Conservation (phyloP, 2,113 vertebrate species). For the Odocoileus hemionus region DNA sequence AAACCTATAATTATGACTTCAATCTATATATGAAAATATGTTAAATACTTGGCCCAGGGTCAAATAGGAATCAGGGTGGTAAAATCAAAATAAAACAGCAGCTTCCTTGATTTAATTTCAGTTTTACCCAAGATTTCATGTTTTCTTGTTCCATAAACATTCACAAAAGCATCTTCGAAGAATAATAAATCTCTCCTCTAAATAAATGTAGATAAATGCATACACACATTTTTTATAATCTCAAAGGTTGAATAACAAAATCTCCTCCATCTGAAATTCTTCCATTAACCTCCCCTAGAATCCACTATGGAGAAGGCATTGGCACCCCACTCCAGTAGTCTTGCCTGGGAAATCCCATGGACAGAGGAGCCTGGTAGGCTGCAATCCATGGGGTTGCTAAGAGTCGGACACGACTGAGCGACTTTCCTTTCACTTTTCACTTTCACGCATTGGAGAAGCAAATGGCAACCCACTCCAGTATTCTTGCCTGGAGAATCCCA, state of each 20-base stretch:
- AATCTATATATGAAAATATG: background rate
- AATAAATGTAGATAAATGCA: background rate
- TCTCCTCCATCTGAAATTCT: background rate
- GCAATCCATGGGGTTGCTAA: too few relatives aligned
- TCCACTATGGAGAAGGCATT: background rate
- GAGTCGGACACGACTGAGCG: too few relatives aligned
- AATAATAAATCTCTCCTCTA: background rate
- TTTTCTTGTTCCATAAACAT: background rate
- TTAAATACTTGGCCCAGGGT: background rate
- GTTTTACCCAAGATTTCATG: background rate
- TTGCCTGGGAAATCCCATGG: too few relatives aligned
- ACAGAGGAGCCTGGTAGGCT: too few relatives aligned
- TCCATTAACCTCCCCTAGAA: background rate
- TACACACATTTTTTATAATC: background rate
- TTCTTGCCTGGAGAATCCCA: too few relatives aligned
- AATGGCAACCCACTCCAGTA: too few relatives aligned
- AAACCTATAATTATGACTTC: background rate
- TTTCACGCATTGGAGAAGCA: too few relatives aligned
- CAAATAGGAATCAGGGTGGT: background rate
- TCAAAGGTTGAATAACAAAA: background rate
- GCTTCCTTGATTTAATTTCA: background rate
- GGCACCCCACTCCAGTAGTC: too few relatives aligned
- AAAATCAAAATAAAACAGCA: conserved; percentile 22
- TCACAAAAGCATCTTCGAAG: background rate
- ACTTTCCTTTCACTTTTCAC: too few relatives aligned